phyloP scores from a whole-genome alignment of 2,888 invertebrate species.

The Drosophila mulleri region DNA sequence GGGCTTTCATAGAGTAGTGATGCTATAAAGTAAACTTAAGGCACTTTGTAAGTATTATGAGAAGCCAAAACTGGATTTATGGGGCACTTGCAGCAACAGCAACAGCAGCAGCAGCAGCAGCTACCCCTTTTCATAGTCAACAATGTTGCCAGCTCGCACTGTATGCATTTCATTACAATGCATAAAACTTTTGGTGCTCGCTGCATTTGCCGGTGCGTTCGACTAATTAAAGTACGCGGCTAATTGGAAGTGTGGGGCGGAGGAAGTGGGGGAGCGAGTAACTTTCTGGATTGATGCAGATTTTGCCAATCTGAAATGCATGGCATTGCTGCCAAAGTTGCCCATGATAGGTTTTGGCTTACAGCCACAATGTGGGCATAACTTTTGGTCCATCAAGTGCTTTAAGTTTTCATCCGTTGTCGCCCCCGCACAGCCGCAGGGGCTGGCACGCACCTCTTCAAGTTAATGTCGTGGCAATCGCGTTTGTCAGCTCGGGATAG shows the following conservation, averaged over 20 bases:
- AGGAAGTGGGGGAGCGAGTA: background rate
- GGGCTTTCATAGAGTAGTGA: conserved; percentile 5
- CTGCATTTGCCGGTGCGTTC: conserved; percentile 43
- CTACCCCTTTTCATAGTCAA: conserved; percentile 26
- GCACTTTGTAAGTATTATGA: conserved; percentile 18
- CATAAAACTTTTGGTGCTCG: conserved; percentile 61
- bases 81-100: conserved; percentile 28
- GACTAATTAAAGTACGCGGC: conserved; percentile 63
- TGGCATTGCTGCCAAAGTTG: conserved; percentile 49
- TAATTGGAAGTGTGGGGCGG: conserved; percentile 30
- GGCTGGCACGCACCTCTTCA: conserved; percentile 21
- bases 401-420: conserved; percentile 36
- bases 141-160: conserved; percentile 58
- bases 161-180: conserved; percentile 65
- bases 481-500: conserved; percentile 45
- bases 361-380: conserved; percentile 22
- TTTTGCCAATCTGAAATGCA: conserved; percentile 65
- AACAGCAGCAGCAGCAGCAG: background rate
- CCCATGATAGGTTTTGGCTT: conserved; percentile 28
- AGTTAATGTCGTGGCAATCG: conserved; percentile 55
- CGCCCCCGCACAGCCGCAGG: background rate
- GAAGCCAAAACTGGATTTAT: conserved; percentile 41
- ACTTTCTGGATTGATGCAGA: conserved; percentile 33
- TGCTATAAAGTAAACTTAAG: conserved; percentile 15
- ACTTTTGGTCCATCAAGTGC: conserved; percentile 40